These are phyloP conservation scores for Australoheros scitulus DNA, from an alignment of 2,113 vertebrate species.

Conservation along the genomic window DNA sequence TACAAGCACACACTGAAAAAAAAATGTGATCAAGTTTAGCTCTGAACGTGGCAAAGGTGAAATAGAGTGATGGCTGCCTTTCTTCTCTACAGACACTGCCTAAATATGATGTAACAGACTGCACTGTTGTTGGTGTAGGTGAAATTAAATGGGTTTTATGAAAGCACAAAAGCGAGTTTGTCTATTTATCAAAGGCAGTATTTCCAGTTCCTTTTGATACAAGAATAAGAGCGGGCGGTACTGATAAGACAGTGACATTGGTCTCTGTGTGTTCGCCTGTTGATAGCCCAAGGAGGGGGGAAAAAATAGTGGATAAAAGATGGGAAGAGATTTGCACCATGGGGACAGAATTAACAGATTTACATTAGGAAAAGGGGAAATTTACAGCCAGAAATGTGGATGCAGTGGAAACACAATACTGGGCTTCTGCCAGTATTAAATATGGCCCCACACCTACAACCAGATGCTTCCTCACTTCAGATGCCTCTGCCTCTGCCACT, in stretches of 20 bases:
- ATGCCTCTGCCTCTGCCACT: conserved; percentile 33
- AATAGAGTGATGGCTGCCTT: neutral
- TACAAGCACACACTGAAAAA: neutral
- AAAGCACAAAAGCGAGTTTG: conserved; percentile 10
- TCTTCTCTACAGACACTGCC: conserved; percentile 15
- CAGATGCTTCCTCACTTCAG: conserved; percentile 63
- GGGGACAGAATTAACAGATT: conserved; percentile 30
- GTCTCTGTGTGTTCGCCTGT: neutral
- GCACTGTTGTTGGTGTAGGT: neutral
- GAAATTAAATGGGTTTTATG: conserved; percentile 25
- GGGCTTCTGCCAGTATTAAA: conserved; percentile 60
- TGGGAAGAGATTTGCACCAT: neutral
- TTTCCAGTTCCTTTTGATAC: neutral
- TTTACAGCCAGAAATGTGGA: conserved; percentile 31
- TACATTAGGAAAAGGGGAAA: conserved; percentile 20
- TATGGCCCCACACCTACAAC: conserved; percentile 61
- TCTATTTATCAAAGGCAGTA: conserved; percentile 1
- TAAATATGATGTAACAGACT: neutral
- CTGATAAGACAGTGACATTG: neutral
- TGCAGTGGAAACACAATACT: conserved; percentile 29
- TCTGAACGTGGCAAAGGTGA: conserved; percentile 8
- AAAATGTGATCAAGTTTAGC: neutral
- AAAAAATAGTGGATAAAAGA: neutral
- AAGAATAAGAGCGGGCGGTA: neutral
- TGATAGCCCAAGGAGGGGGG: neutral